Percentiles rank a stretch among this genome's conserved stretches.
Conservation (phyloP, 2,113 vertebrate genomes). For the Isurus oxyrinchus region DNA sequence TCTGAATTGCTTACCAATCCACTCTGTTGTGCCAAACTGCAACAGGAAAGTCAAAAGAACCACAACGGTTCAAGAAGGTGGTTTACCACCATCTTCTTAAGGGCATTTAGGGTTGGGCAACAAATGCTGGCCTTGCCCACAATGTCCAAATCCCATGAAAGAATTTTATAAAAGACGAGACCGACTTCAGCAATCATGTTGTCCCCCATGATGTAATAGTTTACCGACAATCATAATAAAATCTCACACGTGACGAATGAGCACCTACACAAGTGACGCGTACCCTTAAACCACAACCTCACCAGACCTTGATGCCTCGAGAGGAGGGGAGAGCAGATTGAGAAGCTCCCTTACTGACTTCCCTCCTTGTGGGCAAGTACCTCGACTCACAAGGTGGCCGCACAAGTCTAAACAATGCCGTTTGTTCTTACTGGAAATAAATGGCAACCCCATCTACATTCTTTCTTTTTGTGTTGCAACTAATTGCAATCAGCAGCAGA, state of each 20-base stretch:
- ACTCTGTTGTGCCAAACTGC: not conserved
- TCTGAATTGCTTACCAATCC: not conserved
- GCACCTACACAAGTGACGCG: not conserved
- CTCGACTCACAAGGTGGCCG: not conserved
- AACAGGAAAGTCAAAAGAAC: not conserved
- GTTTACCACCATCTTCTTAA: too few relatives aligned
- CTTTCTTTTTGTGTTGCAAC: constrained; percentile 89
- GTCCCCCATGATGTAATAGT: not conserved
- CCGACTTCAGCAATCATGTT: not conserved
- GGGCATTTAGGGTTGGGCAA: too few relatives aligned
- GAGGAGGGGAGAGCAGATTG: not conserved
- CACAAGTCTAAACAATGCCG: not conserved
- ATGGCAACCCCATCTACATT: constrained; percentile 27
- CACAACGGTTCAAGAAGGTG: not conserved
- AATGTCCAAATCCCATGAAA: not conserved
- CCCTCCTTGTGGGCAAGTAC: not conserved
- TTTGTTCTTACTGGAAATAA: not conserved
- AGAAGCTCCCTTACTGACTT: too few relatives aligned
- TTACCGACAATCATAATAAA: not conserved
- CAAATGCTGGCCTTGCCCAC: too few relatives aligned
- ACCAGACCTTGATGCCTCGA: not conserved
- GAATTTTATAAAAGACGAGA: not conserved
- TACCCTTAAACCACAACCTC: not conserved
- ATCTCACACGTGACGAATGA: not conserved
- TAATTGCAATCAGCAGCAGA: constrained; percentile 99